phyloP scores from a whole-genome alignment of 2,797 vertebrate genomes.

The Adrianichthys oophorus region DNA sequence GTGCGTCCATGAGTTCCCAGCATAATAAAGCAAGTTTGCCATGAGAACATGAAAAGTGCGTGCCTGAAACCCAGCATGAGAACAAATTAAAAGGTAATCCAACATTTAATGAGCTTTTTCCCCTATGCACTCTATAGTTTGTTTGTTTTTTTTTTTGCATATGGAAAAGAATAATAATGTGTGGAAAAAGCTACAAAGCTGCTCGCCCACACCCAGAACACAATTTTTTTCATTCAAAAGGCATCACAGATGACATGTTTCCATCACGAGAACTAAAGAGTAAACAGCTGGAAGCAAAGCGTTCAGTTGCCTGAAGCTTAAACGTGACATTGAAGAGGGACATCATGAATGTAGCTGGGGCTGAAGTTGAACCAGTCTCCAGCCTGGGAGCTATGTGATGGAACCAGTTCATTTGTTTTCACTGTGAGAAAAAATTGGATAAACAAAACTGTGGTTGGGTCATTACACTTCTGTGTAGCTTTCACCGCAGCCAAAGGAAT shows the following conservation, averaged over 20 bases:
- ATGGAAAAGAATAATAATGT: not conserved
- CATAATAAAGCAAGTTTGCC: constrained; percentile 21
- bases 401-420: not conserved
- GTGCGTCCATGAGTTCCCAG: constrained; percentile 15
- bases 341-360: no score
- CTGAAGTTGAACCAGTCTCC: no score
- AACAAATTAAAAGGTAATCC: constrained; percentile 4
- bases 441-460: no score
- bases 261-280: not conserved
- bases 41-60: constrained; percentile 24
- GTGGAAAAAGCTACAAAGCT: not conserved
- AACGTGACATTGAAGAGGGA: no score
- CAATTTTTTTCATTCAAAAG: not conserved
- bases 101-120: not conserved
- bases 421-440: no score
- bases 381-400: no score
- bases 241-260: not conserved
- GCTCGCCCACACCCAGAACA: not conserved
- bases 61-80: constrained; percentile 10
- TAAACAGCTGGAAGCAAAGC: no score
- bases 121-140: not conserved
- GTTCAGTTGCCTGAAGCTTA: no score
- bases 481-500: not conserved
- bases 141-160: no score
- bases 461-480: no score